Evolutionary conservation across 2,888 invertebrate genomes (phyloP), one percentile per base, ranked within the genome.

Genomic region (Gastrophysa polygoni): DNA sequence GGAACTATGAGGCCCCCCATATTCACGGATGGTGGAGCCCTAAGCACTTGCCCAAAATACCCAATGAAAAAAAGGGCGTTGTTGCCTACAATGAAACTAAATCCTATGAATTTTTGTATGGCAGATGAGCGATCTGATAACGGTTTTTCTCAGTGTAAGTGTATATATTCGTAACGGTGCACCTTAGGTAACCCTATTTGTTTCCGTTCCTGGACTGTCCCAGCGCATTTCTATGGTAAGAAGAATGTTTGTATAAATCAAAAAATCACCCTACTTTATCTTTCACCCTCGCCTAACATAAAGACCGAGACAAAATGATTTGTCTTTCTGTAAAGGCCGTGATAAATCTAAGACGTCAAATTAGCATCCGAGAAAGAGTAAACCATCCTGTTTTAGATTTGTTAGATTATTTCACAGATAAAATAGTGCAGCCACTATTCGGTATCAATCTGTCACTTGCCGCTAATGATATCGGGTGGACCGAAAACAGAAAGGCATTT

Each of bases 271-370:
- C 68, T 64, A 66, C 64, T 68, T 59, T 62, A 66, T 68, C 68
- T 66, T 66, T 54, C 59, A 54, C 60, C 50, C 51, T 63, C 56
- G 54, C 55, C 44, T 49, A 59, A 59, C 38, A 38, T 38, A 38
- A 62, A 49, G 38, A 58, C 51, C 55, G 59, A 57, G 59, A 68
- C 61, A 59, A 67, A 69, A 68, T 68, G 64, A 71, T 71, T 68
- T 68, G 67, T 69, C 62, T 64, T 68, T 63, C 61, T 57, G 57
- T 64, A 67, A 67, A 63, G 60, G 63, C 46, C 52, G 56, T 57
- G 56, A 67, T 69, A 71, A 60, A 56, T 68, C 59, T 64, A 59
- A 32, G 28, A 38, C 69, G 71, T 68, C 69, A 68, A 68, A 71
- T 67, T 69, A 68, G 56, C 61, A 54, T 61, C 54, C 55, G 50